Evolutionary conservation across 1,140 invertebrate genomes (phyloP).

Genomic region (Conus ventricosus): DNA sequence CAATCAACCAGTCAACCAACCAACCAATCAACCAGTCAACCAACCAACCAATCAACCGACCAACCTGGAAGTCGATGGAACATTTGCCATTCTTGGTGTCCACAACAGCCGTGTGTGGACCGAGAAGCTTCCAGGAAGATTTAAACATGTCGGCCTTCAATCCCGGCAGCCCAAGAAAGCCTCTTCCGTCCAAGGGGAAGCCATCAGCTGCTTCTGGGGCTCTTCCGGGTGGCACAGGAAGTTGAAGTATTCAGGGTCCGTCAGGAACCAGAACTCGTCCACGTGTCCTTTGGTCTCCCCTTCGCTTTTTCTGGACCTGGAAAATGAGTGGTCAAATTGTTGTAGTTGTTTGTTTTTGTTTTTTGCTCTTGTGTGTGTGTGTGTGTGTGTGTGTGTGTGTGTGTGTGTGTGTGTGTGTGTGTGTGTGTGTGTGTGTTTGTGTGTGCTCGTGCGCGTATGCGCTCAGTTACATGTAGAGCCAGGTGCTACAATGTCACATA

Average conservation of each 20-base stretch:
- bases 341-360: too few species aligned
- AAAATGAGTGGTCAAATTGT: background rate
- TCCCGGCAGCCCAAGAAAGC: slow-evolving; percentile 2
- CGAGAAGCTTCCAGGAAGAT: background rate
- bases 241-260: slow-evolving; percentile 22
- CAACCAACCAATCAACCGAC: background rate
- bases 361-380: too few species aligned
- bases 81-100: slow-evolving; percentile 5
- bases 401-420: too few species aligned
- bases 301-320: background rate
- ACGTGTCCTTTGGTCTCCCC: background rate
- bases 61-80: slow-evolving; percentile 10
- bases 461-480: too few species aligned
- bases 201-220: background rate
- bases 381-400: too few species aligned
- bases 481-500: too few species aligned
- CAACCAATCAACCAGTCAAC: background rate
- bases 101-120: background rate
- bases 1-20: too few species aligned
- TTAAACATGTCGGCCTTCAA: background rate
- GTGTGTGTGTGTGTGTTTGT: too few species aligned
- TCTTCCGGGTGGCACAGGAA: slow-evolving; percentile 17
- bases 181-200: slow-evolving; percentile 9
- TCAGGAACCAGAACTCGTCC: slow-evolving; percentile 33
- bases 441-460: background rate